Percentiles rank a stretch among this genome's conserved stretches.
These are phyloP conservation scores for Nilaparvata lugens DNA, from an alignment of 1,140 invertebrate genomes.

Conservation along the genomic window DNA sequence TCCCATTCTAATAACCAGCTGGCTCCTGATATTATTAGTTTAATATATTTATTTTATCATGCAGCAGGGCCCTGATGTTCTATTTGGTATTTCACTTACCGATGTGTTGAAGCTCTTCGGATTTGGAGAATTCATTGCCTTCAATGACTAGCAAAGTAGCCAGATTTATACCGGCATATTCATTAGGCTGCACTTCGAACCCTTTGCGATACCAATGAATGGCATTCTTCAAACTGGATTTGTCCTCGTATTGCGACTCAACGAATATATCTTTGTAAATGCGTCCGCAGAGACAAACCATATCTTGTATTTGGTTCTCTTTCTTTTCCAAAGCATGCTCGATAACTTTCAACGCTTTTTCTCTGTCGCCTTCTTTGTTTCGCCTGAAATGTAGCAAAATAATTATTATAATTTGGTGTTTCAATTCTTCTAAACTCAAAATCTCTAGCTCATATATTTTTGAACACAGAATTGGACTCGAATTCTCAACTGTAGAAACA, in stretches of 20 bases:
- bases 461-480: too few species aligned
- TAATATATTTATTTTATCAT: too few species aligned
- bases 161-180: constrained; percentile 98
- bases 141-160: constrained; percentile 96
- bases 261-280: constrained; percentile 99
- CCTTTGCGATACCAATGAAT: constrained; percentile 98
- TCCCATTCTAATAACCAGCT: too few species aligned
- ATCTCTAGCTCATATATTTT: too few species aligned
- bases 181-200: constrained; percentile 93
- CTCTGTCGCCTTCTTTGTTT: constrained; percentile 88
- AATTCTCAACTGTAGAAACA: too few species aligned
- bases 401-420: neutral
- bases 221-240: constrained; percentile 80
- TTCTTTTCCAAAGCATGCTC: constrained; percentile 82
- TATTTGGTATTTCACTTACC: constrained; percentile 40
- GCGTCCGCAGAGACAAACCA: constrained; percentile 95
- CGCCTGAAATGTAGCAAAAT: constrained; percentile 45
- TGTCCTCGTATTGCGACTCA: constrained; percentile 85
- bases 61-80: too few species aligned
- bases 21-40: too few species aligned
- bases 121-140: constrained; percentile 90
- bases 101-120: constrained; percentile 82
- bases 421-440: too few species aligned
- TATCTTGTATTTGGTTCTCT: constrained; percentile 91
- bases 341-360: constrained; percentile 87